Conservation (phyloP, 2,888 invertebrate genomes). For the Drosophila koepferae region DNA sequence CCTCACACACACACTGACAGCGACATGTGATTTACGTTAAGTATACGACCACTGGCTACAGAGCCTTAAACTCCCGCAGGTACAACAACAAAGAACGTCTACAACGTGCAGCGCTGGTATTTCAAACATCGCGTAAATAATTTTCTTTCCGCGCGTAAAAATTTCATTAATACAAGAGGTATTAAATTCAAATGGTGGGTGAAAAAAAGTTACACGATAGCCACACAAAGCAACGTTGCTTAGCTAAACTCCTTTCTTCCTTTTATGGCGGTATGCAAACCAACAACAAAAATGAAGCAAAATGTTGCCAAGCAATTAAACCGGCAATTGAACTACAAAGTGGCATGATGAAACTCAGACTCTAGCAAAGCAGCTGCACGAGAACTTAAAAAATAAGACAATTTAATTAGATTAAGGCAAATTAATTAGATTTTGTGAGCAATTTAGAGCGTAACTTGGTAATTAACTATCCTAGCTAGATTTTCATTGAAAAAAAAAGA, state of each 20-base stretch:
- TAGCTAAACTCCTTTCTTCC: constrained; percentile 12
- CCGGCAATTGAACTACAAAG: constrained; percentile 26
- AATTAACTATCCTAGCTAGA: background rate
- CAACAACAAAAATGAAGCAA: background rate
- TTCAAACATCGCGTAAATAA: constrained; percentile 49
- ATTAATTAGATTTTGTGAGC: constrained; percentile 27
- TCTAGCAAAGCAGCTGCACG: constrained; percentile 15
- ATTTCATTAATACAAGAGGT: constrained; percentile 66
- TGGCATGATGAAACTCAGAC: constrained; percentile 27
- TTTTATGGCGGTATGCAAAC: constrained; percentile 25
- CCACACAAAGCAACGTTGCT: background rate
- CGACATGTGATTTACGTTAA: constrained; percentile 48
- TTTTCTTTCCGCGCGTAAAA: constrained; percentile 56
- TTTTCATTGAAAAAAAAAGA: background rate
- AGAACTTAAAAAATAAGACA: constrained; percentile 24
- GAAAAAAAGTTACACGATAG: constrained; percentile 24
- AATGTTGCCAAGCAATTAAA: constrained; percentile 52
- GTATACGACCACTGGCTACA: constrained; percentile 43
- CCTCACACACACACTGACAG: background rate
- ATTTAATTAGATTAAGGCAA: constrained; percentile 37
- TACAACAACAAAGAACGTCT: constrained; percentile 16
- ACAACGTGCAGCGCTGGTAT: constrained; percentile 28
- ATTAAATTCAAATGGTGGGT: constrained; percentile 52
- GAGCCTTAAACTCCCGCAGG: constrained; percentile 12
- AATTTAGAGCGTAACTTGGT: background rate